Conservation (phyloP, 2,797 vertebrate genomes). For the Ibycter americanus region DNA sequence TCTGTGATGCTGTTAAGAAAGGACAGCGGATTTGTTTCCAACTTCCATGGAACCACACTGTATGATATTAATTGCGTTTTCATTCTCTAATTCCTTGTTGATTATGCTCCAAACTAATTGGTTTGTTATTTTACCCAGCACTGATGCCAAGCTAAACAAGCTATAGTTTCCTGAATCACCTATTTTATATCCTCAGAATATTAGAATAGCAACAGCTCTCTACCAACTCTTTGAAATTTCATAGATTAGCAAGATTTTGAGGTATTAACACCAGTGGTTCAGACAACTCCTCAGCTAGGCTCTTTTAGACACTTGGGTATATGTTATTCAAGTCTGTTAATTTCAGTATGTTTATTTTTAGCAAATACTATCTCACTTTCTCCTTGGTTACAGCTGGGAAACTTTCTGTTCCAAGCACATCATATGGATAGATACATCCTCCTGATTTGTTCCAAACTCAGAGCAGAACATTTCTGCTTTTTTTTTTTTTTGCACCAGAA, state of each 20-base stretch:
- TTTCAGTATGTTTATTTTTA: slow-evolving; percentile 50
- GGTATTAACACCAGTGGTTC: neutral
- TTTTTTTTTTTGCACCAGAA: neutral
- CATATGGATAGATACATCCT: neutral
- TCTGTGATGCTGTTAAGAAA: fast-evolving
- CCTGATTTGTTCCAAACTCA: neutral
- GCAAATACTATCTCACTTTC: slow-evolving; percentile 49
- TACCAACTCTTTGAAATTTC: neutral
- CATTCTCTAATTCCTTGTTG: neutral
- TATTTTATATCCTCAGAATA: fast-evolving
- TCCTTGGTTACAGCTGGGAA: slow-evolving; percentile 64
- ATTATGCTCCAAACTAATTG: neutral
- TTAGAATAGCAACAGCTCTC: neutral
- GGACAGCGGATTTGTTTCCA: neutral
- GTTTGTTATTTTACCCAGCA: no score
- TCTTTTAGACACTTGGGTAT: neutral
- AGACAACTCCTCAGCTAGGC: neutral
- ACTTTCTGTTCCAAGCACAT: slow-evolving; percentile 28
- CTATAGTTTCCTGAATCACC: neutral
- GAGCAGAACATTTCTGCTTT: slow-evolving; percentile 31
- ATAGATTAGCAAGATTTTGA: neutral
- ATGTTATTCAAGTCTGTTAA: neutral
- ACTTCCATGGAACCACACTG: neutral
- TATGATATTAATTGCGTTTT: fast-evolving
- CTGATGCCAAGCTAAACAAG: neutral